Evolutionary conservation across 2,797 vertebrate genomes (phyloP), one percentile per base, ranked within the genome.

Genomic region (Loris lydekkerianus): DNA sequence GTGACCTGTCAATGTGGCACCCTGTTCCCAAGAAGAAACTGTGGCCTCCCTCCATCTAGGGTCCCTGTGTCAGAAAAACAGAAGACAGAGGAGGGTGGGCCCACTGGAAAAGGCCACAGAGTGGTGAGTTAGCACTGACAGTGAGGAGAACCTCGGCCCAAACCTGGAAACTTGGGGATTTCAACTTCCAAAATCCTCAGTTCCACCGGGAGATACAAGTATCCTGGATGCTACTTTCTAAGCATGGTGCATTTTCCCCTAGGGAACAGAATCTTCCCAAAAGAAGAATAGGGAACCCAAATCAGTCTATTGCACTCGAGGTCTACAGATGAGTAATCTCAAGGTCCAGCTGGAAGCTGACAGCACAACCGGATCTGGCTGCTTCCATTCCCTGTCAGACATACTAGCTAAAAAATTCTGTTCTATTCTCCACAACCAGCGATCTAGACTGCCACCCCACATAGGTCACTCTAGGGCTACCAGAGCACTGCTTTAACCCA

Each of bases 111-210:
- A 10, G 46, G 18, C 0, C 34, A 43, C 1, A 4, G 3, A 8
- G 40, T 3, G 5, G 40, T 3, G 7, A n/a, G 13, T 1, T 17
- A 46, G 0, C 5, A 1, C 27, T 0, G 2, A 9, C 2, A 23
- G 29, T 0, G 18, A 65, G 65, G 15, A 27, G 10, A 72, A 8
- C 56, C 15, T 10, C 1, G 8, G 13, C 27, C 61, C 15, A 0
- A 5, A 10, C 49, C n/a, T 23, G 29, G 18, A 10, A 10, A 40
- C 5, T 8, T 1, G 0, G 37, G 23, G 13, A 4, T 8, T 18
- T 3, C 46, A 4, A 0, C 37, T 17, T 7, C 2, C n/a, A 4
- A 23, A 25, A 14, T 21, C 73, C 60, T 13, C 1, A 40, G 8
- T 34, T 17, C 88, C 25, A 2, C 40, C 37, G 10, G 29, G 49